Evolutionary conservation across 2,797 vertebrate genomes (phyloP).

Genomic region (Rhadinocentrus ornatus): DNA sequence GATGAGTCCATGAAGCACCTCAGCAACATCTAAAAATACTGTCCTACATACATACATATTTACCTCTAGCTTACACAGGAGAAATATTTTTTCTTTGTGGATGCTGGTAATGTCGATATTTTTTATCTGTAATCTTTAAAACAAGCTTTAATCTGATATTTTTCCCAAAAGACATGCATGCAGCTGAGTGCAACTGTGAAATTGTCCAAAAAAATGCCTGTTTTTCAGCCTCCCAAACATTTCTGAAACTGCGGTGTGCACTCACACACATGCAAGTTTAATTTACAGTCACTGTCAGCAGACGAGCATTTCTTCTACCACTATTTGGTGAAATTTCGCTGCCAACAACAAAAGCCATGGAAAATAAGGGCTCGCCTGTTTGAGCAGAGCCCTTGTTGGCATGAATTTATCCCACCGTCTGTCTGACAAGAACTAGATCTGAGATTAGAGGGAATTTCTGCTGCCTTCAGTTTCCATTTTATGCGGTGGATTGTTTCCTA

Average conservation of each 20-base stretch:
- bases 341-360: slow-evolving; percentile 59
- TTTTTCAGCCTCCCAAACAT: slow-evolving; percentile 49
- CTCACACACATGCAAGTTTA: slow-evolving; percentile 54
- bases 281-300: slow-evolving; percentile 72
- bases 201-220: slow-evolving; percentile 10
- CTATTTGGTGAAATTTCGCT: slow-evolving; percentile 62
- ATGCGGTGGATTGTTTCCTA: slow-evolving; percentile 5
- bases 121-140: slow-evolving; percentile 15
- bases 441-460: slow-evolving; percentile 30
- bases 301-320: slow-evolving; percentile 63
- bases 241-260: slow-evolving; percentile 54
- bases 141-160: background rate
- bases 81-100: slow-evolving; percentile 7
- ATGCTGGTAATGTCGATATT: slow-evolving; percentile 6
- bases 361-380: slow-evolving; percentile 65
- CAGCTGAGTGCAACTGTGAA: background rate
- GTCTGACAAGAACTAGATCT: slow-evolving; percentile 34
- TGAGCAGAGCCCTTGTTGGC: slow-evolving; percentile 39
- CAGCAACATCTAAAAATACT: slow-evolving; percentile 79
- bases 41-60: slow-evolving; percentile 73
- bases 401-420: slow-evolving; percentile 47
- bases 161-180: background rate
- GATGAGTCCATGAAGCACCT: slow-evolving; percentile 64
- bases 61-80: slow-evolving; percentile 27
- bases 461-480: slow-evolving; percentile 7